phyloP scores from a whole-genome alignment of 1,140 invertebrate species.

The Dryas iulia region DNA sequence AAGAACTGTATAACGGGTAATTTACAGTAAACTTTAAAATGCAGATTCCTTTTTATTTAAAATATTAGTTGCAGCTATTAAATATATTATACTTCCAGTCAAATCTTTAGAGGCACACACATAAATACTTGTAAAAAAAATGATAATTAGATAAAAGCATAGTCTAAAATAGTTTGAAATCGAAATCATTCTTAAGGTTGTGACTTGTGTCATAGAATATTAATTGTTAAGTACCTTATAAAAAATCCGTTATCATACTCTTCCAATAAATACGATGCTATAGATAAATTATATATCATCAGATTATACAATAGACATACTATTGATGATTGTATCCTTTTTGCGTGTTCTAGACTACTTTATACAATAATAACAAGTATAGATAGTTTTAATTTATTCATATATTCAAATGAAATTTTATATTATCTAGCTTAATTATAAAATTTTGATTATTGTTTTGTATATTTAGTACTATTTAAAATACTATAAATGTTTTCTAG shows the following conservation, averaged over 20 bases:
- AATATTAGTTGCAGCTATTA: neutral
- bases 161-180: neutral
- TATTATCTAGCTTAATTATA: neutral
- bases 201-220: neutral
- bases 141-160: neutral
- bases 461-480: conserved; percentile 1
- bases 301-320: neutral
- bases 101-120: neutral
- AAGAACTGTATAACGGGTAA: too few species aligned
- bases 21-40: too few species aligned
- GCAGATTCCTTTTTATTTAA: neutral
- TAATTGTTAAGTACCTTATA: neutral
- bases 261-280: neutral
- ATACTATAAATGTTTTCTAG: neutral
- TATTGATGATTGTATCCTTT: neutral
- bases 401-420: neutral
- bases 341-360: neutral
- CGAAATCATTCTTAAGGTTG: neutral
- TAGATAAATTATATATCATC: neutral
- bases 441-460: neutral
- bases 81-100: neutral
- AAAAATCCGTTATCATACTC: neutral
- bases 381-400: neutral
- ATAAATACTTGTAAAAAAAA: neutral
- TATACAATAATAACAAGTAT: neutral